A percentile compares a stretch with the other conserved stretches of the same genome.
These are phyloP conservation scores for Myocastor coypus DNA, from an alignment of 2,113 vertebrate genomes.

Conservation along the genomic window DNA sequence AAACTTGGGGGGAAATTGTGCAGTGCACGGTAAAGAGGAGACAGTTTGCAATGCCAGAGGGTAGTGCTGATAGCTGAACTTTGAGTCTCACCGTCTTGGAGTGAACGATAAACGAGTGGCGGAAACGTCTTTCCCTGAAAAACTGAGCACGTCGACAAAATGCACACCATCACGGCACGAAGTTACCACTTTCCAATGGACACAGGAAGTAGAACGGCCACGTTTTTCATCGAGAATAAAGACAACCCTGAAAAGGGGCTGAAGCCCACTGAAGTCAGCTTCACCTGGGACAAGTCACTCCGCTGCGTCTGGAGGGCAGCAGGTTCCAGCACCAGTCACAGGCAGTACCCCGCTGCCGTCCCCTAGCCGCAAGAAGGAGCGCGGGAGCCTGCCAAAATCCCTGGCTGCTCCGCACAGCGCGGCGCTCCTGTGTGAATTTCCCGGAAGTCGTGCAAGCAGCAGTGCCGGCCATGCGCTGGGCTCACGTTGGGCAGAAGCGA, in stretches of 20 bases:
- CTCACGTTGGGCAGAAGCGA: rapidly evolving
- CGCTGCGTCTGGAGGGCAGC: background rate
- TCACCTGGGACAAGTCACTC: background rate
- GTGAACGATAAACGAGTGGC: background rate
- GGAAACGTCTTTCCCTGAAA: background rate
- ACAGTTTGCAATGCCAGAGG: background rate
- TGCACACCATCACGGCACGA: background rate
- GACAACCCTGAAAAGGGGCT: background rate
- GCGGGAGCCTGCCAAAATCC: rapidly evolving
- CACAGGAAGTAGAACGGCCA: background rate
- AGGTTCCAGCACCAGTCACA: too few species aligned
- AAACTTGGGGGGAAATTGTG: background rate
- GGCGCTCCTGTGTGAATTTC: too few species aligned
- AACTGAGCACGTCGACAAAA: background rate
- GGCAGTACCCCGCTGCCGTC: background rate
- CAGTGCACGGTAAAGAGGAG: too few species aligned
- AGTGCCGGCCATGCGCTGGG: background rate
- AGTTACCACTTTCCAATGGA: background rate
- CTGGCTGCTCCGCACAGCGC: too few species aligned
- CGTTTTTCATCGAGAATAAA: background rate
- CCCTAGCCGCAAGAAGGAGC: background rate
- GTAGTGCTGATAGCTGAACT: background rate
- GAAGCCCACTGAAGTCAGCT: background rate
- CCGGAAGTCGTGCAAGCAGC: background rate
- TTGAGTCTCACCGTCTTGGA: background rate